Evolutionary conservation across 2,888 invertebrate genomes (phyloP), one percentile per base, ranked within the genome.

Genomic region (Diloba caeruleocephala): DNA sequence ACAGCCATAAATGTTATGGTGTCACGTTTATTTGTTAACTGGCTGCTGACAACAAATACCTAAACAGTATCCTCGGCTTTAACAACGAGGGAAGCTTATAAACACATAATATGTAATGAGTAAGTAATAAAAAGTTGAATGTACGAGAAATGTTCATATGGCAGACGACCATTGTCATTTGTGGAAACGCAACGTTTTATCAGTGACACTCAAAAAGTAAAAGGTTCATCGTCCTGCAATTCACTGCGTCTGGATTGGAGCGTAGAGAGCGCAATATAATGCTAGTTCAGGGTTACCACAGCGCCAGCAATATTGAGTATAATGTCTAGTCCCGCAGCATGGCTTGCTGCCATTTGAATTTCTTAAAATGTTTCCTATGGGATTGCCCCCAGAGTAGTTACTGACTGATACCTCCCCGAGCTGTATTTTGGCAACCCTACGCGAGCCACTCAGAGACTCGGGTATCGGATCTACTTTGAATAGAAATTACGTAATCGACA

Each of bases 401-500:
- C 48, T 28, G 39, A 38, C 34, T 32, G 59, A 55, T 55, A 66
- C 50, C 46, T 60, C 63, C 51, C 54, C 33, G 54, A 42, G 43
- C 51, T 68, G 44, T 66, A 48, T 73, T 84, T 82, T 76, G 76
- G 67, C 75, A 78, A 56, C 73, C 77, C 76, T 76, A 68, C 63
- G 62, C 54, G 56, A 76, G 71, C 66, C 62, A 68, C 66, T 80
- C 26, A 12, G 26, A 36, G 36, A 21, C 50, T 43, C 52, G 42
- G 25, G 10, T 59, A 60, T 53, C 57, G 69, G 68, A 70, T 81
- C 74, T 81, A 81, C 81, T 87, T 87, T 86, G 87, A 89, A 89
- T 87, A 81, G 82, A 83, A 87, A 88, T 87, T 80, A 83, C 82
- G 82, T 76, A 81, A 86, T 86, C 82, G 79, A 65, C 71, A 71